Evolutionary conservation across 1,140 invertebrate genomes (phyloP).

Genomic region (Zaprionus ornatus): DNA sequence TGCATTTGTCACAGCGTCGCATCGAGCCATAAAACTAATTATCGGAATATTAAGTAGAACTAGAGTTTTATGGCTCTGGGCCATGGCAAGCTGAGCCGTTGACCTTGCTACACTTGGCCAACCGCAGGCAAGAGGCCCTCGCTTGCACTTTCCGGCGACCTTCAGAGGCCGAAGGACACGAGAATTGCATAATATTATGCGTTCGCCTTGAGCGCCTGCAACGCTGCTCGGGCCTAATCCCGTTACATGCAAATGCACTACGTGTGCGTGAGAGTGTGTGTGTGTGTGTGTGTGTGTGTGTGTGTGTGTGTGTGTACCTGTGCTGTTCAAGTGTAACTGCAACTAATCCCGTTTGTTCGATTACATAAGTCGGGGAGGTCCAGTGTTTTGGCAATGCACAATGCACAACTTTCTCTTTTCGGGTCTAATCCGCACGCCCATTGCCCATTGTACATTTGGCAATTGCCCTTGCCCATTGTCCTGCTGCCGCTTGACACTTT

Average conservation of each 20-base stretch:
- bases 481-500: conserved; percentile 53
- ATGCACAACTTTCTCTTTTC: conserved; percentile 70
- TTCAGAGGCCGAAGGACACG: conserved; percentile 28
- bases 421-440: conserved; percentile 42
- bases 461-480: conserved; percentile 18
- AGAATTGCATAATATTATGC: conserved; percentile 67
- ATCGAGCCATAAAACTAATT: conserved; percentile 63
- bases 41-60: conserved; percentile 54
- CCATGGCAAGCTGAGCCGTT: conserved; percentile 10
- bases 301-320: conserved; percentile 61
- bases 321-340: conserved; percentile 56
- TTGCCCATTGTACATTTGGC: not conserved
- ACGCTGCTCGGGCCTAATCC: conserved; percentile 6
- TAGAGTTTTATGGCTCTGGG: not conserved
- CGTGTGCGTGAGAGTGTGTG: conserved; percentile 24
- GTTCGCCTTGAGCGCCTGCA: conserved; percentile 9
- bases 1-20: conserved; percentile 38
- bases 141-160: conserved; percentile 72
- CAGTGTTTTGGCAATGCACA: conserved; percentile 64
- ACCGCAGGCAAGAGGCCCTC: conserved; percentile 41
- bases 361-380: conserved; percentile 54
- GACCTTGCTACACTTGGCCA: conserved; percentile 72
- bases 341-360: conserved; percentile 37
- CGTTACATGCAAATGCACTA: conserved; percentile 17
- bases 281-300: not conserved